These are phyloP conservation scores for Microtus richardsoni DNA, from an alignment of 2,113 vertebrate species.

Conservation along the genomic window DNA sequence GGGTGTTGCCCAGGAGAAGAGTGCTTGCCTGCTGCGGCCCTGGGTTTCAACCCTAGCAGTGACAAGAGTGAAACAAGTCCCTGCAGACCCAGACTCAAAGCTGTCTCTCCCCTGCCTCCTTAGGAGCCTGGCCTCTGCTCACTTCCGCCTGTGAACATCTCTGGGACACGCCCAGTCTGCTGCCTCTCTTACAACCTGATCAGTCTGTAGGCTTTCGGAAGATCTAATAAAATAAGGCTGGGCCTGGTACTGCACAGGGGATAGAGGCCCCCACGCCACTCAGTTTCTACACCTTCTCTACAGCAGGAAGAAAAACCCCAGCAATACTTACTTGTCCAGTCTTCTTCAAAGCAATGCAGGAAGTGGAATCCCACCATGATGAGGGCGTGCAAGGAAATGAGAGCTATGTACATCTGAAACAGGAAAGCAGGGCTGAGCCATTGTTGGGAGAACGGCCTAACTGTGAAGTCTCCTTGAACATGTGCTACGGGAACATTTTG, in stretches of 20 bases:
- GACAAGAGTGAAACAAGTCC: not conserved
- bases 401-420: conserved; percentile 98
- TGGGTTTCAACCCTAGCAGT: not conserved
- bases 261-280: rapidly evolving
- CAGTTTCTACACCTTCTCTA: rapidly evolving
- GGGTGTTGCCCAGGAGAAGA: not conserved
- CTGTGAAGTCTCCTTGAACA: rapidly evolving
- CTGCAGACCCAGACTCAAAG: not conserved
- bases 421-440: conserved; percentile 25
- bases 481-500: not conserved
- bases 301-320: not conserved
- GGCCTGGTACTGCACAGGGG: not conserved
- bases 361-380: conserved; percentile 97
- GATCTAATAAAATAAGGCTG: conserved; percentile 30
- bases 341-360: conserved; percentile 96
- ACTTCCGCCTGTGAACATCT: not conserved
- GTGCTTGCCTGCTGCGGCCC: not conserved
- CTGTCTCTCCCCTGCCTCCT: not conserved
- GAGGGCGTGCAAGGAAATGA: conserved; percentile 96
- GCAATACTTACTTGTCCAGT: conserved; percentile 96
- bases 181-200: not conserved
- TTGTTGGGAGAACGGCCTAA: not conserved
- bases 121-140: rapidly evolving
- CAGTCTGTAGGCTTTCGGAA: not conserved
- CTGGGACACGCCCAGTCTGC: not conserved